These are phyloP conservation scores for Nebria brevicollis DNA, from an alignment of 2,888 invertebrate species.

Conservation along the genomic window DNA sequence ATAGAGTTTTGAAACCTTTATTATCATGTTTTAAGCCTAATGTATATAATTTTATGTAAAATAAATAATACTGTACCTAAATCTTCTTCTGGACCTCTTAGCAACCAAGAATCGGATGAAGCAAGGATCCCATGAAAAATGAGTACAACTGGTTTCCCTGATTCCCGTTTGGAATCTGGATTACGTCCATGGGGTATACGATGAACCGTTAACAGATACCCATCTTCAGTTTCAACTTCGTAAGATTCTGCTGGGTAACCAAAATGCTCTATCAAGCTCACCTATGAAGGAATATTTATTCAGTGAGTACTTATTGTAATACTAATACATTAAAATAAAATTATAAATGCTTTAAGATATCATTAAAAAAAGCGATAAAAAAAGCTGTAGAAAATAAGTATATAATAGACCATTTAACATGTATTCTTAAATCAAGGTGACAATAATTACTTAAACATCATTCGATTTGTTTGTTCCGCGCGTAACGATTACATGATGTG, in stretches of 20 bases:
- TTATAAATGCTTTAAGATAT: neutral
- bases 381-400: neutral
- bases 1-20: neutral
- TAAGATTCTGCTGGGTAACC: constrained; percentile 61
- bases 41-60: constrained; percentile 10
- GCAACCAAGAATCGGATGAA: constrained; percentile 67
- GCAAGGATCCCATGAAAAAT: constrained; percentile 68
- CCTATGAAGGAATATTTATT: constrained; percentile 55
- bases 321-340: neutral
- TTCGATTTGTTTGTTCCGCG: neutral
- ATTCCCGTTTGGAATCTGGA: constrained; percentile 46
- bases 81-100: constrained; percentile 65
- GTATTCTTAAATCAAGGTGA: neutral
- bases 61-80: constrained; percentile 59
- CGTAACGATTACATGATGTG: neutral
- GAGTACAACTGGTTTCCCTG: constrained; percentile 58
- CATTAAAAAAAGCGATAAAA: neutral
- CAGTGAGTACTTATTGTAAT: no score
- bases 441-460: neutral
- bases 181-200: constrained; percentile 52
- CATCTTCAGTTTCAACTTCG: constrained; percentile 51
- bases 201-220: constrained; percentile 51
- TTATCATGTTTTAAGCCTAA: no score
- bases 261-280: constrained; percentile 58
- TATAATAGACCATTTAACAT: neutral